Conservation (phyloP, 1,140 invertebrate species). For the Watersipora subatra region DNA sequence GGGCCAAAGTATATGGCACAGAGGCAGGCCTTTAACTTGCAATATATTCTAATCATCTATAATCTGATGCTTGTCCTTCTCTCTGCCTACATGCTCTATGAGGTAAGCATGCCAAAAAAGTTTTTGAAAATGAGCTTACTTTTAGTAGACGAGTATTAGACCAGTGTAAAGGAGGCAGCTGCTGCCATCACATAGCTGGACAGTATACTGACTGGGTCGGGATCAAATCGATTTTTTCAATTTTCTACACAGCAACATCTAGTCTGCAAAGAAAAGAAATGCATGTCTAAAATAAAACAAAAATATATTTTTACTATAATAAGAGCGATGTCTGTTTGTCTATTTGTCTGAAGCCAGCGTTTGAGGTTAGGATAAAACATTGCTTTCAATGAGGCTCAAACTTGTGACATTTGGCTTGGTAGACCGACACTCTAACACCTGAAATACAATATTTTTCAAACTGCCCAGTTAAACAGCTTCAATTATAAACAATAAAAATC, state of each 20-base stretch:
- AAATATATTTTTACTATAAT: too few relatives aligned
- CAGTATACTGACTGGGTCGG: not conserved
- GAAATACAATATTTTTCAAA: too few relatives aligned
- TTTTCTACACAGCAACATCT: not conserved
- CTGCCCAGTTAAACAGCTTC: too few relatives aligned
- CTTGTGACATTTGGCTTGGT: too few relatives aligned
- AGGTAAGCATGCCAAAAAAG: conserved; percentile 17
- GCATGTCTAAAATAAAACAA: not conserved
- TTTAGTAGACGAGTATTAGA: too few relatives aligned
- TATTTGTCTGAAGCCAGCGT: too few relatives aligned
- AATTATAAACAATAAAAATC: too few relatives aligned
- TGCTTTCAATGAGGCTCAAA: too few relatives aligned
- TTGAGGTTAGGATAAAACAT: too few relatives aligned
- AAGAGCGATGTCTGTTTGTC: too few relatives aligned
- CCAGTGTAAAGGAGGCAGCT: not conserved
- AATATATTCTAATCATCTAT: conserved; percentile 63
- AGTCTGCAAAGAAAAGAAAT: not conserved
- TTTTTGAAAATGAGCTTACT: too few relatives aligned
- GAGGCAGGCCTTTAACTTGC: conserved; percentile 65
- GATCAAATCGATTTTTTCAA: not conserved
- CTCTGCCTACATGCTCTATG: conserved; percentile 54
- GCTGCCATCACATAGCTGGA: not conserved
- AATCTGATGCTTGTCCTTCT: conserved; percentile 73
- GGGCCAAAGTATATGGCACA: conserved; percentile 75
- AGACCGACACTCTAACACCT: too few relatives aligned